phyloP scores from a whole-genome alignment of 2,888 invertebrate genomes.

The Danaus chrysippus region DNA sequence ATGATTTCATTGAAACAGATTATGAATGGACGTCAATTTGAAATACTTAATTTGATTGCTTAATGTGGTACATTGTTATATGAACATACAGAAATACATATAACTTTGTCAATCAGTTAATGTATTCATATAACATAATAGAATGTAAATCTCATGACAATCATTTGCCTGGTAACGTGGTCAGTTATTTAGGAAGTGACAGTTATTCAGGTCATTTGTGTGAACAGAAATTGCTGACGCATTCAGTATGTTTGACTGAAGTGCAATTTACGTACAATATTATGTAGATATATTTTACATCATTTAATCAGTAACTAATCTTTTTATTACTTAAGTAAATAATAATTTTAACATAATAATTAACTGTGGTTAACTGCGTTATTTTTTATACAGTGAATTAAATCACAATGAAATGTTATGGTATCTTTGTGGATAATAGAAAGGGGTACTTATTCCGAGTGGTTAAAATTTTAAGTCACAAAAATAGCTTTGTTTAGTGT shows the following conservation, averaged over 20 bases:
- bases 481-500: slow-evolving; percentile 36
- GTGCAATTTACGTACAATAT: background rate
- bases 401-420: background rate
- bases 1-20: background rate
- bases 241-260: background rate
- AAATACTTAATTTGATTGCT: background rate
- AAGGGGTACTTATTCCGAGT: slow-evolving; percentile 26
- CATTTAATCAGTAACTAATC: too few species aligned
- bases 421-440: slow-evolving; percentile 1
- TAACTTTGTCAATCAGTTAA: slow-evolving; percentile 8
- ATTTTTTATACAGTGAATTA: too few species aligned
- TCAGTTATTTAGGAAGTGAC: slow-evolving; percentile 25
- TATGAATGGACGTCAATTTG: background rate
- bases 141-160: slow-evolving; percentile 3
- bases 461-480: slow-evolving; percentile 33
- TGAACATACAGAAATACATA: background rate
- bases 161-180: slow-evolving; percentile 25
- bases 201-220: slow-evolving; percentile 13
- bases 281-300: too few species aligned
- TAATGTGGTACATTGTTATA: background rate
- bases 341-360: too few species aligned
- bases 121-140: slow-evolving; percentile 1
- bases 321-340: too few species aligned
- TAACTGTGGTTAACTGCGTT: too few species aligned
- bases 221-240: slow-evolving; percentile 14